A percentile compares a stretch with the other conserved stretches of the same genome.
Conservation (phyloP, 2,113 vertebrate species). For the Corythaeola cristata region DNA sequence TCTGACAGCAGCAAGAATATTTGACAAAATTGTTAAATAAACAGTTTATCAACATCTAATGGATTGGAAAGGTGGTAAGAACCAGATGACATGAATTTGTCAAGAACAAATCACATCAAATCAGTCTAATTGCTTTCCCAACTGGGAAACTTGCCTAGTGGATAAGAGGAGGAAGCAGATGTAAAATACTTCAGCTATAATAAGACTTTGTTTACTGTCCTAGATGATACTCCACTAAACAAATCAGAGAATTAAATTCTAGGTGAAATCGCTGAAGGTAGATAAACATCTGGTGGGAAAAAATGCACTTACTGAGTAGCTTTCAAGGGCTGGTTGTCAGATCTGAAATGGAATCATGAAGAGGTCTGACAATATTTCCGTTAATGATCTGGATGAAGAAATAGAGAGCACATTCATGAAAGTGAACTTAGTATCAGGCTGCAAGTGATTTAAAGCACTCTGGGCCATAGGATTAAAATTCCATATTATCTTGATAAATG, state of each 20-base stretch:
- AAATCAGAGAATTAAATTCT: background rate
- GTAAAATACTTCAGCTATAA: background rate
- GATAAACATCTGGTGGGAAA: slow-evolving; percentile 1
- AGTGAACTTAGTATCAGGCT: background rate
- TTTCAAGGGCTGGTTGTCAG: slow-evolving; percentile 46
- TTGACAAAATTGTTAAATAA: background rate
- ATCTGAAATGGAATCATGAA: slow-evolving; percentile 54
- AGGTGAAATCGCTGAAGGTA: background rate
- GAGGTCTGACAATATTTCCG: slow-evolving; percentile 48
- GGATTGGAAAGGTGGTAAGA: background rate
- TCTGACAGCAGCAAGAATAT: background rate
- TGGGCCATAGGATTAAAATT: background rate
- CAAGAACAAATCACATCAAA: background rate
- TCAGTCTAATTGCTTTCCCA: background rate
- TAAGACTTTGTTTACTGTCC: background rate
- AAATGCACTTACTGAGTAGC: slow-evolving; percentile 22
- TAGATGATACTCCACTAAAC: background rate
- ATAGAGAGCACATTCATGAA: slow-evolving; percentile 39
- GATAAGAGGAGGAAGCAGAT: background rate
- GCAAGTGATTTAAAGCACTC: background rate
- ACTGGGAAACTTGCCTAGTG: background rate
- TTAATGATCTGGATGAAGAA: slow-evolving; percentile 57
- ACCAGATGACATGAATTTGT: background rate
- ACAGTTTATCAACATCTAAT: background rate
- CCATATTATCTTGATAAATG: background rate